These are phyloP conservation scores for Chrysopilus asiliformis DNA, from an alignment of 2,888 invertebrate species.

Conservation along the genomic window DNA sequence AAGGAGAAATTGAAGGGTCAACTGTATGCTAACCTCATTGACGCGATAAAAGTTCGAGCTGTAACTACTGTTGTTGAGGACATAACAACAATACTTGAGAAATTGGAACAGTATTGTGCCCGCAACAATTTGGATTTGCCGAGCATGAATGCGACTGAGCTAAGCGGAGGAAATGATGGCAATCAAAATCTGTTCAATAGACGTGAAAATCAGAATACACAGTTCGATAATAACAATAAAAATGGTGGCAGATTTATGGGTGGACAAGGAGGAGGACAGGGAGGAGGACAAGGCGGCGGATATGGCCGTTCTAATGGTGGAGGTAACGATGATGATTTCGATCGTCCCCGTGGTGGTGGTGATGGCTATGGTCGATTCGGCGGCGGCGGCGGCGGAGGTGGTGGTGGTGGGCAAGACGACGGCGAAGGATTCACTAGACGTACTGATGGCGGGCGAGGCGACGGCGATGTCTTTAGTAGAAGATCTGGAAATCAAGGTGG, in stretches of 20 bases:
- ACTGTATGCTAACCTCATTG: conserved; percentile 11
- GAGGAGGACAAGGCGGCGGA: conserved; percentile 1
- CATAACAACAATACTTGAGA: conserved; percentile 6
- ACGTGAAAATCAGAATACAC: too few relatives aligned
- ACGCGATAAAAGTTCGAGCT: conserved; percentile 6
- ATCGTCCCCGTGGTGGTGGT: not conserved
- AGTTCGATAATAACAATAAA: not conserved
- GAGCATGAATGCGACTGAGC: not conserved
- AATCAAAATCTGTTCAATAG: too few relatives aligned
- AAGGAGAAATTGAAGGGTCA: conserved; percentile 14
- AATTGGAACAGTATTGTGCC: conserved; percentile 9
- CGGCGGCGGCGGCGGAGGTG: conserved; percentile 1
- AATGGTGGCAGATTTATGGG: not conserved
- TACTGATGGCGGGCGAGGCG: too few relatives aligned
- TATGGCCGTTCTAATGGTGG: not conserved
- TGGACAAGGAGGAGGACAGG: conserved; percentile 6
- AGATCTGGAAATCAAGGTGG: conserved; percentile 2
- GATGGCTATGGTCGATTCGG: too few relatives aligned
- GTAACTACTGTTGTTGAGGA: conserved; percentile 11
- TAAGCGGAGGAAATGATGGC: not conserved
- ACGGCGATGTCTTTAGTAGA: too few relatives aligned
- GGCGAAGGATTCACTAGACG: not conserved
- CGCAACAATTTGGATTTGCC: not conserved
- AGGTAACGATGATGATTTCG: not conserved
- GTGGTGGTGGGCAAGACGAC: too few relatives aligned